phyloP scores from a whole-genome alignment of 2,113 vertebrate species.

The Accipiter virgatus region DNA sequence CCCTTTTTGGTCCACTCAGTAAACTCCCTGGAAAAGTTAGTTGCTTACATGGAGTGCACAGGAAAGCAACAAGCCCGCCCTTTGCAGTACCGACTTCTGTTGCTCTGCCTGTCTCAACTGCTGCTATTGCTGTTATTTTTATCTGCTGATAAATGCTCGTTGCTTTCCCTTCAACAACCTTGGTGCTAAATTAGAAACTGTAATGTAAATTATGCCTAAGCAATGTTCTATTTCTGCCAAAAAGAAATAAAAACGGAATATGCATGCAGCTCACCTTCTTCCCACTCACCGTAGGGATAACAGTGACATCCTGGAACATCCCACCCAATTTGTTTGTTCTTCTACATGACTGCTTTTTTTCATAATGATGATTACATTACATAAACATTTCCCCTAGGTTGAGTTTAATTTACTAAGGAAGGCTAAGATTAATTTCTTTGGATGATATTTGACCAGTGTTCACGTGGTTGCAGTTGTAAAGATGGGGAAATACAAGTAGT shows the following conservation, averaged over 20 bases:
- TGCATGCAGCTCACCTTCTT: neutral
- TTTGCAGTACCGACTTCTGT: neutral
- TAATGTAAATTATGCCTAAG: slow-evolving; percentile 20
- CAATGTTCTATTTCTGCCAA: slow-evolving; percentile 40
- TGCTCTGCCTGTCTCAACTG: neutral
- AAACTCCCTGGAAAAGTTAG: neutral
- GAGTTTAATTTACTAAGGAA: neutral
- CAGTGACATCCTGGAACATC: neutral
- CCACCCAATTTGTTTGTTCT: neutral
- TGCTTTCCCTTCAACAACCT: slow-evolving; percentile 23
- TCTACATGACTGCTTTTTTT: neutral
- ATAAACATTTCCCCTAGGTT: neutral
- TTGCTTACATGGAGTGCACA: neutral
- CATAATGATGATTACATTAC: neutral
- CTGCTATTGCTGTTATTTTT: slow-evolving; percentile 36
- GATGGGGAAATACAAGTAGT: fast-evolving
- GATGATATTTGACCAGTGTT: neutral
- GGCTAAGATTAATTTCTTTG: neutral
- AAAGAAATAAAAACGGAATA: slow-evolving; percentile 5
- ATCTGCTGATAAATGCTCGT: neutral
- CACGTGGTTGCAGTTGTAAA: fast-evolving
- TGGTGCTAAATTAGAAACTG: slow-evolving; percentile 37
- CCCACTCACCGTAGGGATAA: neutral
- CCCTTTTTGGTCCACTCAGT: neutral
- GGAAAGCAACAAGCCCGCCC: neutral